Conservation (phyloP, 2,888 invertebrate species). For the Trissolcus japonicus region DNA sequence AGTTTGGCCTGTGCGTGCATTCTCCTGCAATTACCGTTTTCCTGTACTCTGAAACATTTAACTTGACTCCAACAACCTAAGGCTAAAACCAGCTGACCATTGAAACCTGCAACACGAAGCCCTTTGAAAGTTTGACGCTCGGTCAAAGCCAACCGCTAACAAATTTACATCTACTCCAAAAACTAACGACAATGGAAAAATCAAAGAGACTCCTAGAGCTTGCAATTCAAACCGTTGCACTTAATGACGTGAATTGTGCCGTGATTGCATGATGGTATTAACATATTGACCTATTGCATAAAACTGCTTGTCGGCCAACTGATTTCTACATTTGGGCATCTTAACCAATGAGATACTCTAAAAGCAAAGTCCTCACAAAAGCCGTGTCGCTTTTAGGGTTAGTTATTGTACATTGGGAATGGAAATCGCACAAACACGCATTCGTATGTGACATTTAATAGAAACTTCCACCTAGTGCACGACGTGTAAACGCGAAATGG, state of each 20-base stretch:
- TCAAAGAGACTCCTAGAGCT: background rate
- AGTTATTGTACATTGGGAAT: constrained; percentile 34
- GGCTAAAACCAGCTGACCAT: constrained; percentile 24
- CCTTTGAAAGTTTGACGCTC: constrained; percentile 8
- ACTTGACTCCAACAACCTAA: constrained; percentile 35
- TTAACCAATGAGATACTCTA: constrained; percentile 47
- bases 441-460: constrained; percentile 45
- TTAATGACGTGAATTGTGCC: constrained; percentile 15
- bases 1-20: constrained; percentile 63
- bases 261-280: constrained; percentile 13
- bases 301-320: constrained; percentile 41
- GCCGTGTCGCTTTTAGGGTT: constrained; percentile 40
- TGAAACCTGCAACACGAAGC: constrained; percentile 18
- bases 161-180: background rate
- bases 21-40: constrained; percentile 64
- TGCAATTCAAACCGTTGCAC: constrained; percentile 11
- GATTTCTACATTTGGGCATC: constrained; percentile 45
- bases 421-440: constrained; percentile 34
- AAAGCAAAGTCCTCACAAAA: constrained; percentile 36
- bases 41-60: constrained; percentile 59
- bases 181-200: constrained; percentile 8
- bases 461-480: constrained; percentile 40
- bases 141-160: constrained; percentile 4
- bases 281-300: constrained; percentile 29
- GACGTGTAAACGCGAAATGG: constrained; percentile 42